These are phyloP conservation scores for Vombatus ursinus DNA, from an alignment of 2,113 vertebrate genomes.

Conservation along the genomic window DNA sequence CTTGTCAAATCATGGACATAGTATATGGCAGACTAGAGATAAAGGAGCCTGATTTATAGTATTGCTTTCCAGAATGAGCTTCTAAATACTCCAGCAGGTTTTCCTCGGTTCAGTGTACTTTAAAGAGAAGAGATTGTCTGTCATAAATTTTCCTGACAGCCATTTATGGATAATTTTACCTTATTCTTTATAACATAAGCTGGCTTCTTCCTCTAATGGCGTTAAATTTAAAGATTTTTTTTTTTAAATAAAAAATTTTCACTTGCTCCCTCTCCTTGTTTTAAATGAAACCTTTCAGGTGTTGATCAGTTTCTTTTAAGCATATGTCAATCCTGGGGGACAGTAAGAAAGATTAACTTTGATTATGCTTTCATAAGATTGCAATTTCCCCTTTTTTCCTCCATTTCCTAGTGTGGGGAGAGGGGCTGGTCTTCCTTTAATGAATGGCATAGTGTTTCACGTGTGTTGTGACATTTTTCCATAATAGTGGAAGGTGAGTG, in stretches of 20 bases:
- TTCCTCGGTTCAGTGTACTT: conserved; percentile 63
- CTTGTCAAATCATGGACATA: conserved; percentile 62
- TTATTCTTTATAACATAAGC: conserved; percentile 68
- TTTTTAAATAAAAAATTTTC: conserved; percentile 32
- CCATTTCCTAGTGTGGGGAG: conserved; percentile 30
- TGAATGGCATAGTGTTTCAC: conserved; percentile 61
- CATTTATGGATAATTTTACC: conserved; percentile 70
- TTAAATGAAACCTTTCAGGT: conserved; percentile 70
- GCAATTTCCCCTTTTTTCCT: conserved; percentile 32
- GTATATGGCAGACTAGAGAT: conserved; percentile 19
- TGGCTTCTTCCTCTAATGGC: conserved; percentile 59
- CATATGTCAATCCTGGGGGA: conserved; percentile 20
- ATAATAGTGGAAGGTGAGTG: conserved; percentile 72
- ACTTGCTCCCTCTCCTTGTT: background rate
- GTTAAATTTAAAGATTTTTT: conserved; percentile 59
- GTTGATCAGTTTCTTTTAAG: conserved; percentile 57
- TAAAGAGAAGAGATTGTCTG: conserved; percentile 68
- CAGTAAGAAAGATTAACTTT: conserved; percentile 52
- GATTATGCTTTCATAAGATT: conserved; percentile 59
- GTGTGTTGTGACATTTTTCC: conserved; percentile 61
- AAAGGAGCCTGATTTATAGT: conserved; percentile 70
- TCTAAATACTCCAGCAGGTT: conserved; percentile 62
- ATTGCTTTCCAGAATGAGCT: conserved; percentile 65
- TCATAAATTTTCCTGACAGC: conserved; percentile 61
- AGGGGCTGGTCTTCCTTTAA: conserved; percentile 54